These are phyloP conservation scores for Therioaphis trifolii DNA, from an alignment of 2,888 invertebrate species.

Conservation along the genomic window DNA sequence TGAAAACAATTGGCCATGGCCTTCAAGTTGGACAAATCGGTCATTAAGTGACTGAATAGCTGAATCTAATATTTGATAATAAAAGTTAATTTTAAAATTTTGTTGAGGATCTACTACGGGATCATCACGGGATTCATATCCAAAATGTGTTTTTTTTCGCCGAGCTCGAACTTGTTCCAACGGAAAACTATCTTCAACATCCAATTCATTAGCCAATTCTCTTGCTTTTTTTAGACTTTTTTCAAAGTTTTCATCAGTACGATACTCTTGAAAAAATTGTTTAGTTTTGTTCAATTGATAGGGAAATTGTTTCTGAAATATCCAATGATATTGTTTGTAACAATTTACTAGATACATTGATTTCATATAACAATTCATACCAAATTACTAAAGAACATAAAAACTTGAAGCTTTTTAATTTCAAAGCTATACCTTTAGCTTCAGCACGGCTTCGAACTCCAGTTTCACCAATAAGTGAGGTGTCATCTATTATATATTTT, in stretches of 20 bases:
- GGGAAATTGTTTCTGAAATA: slow-evolving; percentile 18
- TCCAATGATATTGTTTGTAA: slow-evolving; percentile 3
- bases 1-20: too few species aligned
- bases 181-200: too few species aligned
- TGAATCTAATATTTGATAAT: background rate
- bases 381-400: too few species aligned
- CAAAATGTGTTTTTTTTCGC: background rate
- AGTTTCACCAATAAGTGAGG: background rate
- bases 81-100: slow-evolving; percentile 31
- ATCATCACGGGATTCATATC: slow-evolving; percentile 12
- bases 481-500: slow-evolving; percentile 18
- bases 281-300: background rate
- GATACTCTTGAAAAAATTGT: slow-evolving; percentile 10
- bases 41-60: too few species aligned
- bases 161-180: too few species aligned
- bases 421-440: too few species aligned
- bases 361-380: too few species aligned
- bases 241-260: slow-evolving; percentile 28
- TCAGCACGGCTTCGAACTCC: background rate
- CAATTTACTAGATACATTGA: too few species aligned
- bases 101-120: slow-evolving; percentile 10
- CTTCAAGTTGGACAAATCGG: too few species aligned
- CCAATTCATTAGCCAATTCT: background rate
- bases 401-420: too few species aligned
- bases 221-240: slow-evolving; percentile 26